phyloP scores from a whole-genome alignment of 2,888 invertebrate species.

The Synanthedon formicaeformis region DNA sequence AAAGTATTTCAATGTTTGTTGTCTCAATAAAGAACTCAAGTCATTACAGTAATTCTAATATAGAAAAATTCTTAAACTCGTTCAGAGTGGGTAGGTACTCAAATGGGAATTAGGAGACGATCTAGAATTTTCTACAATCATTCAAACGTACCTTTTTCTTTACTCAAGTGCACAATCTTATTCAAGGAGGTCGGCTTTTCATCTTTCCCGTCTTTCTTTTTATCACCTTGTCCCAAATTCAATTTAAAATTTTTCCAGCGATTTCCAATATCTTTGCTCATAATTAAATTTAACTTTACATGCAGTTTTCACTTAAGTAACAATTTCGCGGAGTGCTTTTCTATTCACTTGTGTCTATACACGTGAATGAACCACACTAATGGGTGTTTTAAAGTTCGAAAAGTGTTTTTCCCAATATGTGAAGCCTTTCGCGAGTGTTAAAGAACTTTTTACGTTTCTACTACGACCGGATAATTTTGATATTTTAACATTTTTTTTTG shows the following conservation, averaged over 20 bases:
- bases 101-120: no score
- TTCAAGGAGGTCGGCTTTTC: constrained; percentile 13
- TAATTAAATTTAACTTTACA: constrained; percentile 13
- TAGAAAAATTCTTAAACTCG: no score
- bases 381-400: constrained; percentile 9
- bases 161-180: constrained; percentile 32
- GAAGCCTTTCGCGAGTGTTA: not conserved
- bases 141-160: constrained; percentile 39
- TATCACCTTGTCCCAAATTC: constrained; percentile 27
- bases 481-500: not conserved
- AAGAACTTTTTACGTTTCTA: constrained; percentile 24
- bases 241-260: constrained; percentile 52
- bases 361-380: constrained; percentile 13
- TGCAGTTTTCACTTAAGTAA: not conserved
- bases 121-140: no score
- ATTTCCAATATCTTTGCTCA: constrained; percentile 35
- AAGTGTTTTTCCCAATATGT: not conserved
- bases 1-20: no score
- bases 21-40: no score
- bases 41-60: no score
- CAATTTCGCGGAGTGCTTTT: constrained; percentile 6
- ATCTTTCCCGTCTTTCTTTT: constrained; percentile 18
- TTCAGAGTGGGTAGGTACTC: no score
- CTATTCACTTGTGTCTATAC: constrained; percentile 1
- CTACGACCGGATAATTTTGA: constrained; percentile 8